Percentiles rank a stretch among this genome's conserved stretches.
phyloP scores from a whole-genome alignment of 2,888 invertebrate genomes.

The Diabrotica balteata region DNA sequence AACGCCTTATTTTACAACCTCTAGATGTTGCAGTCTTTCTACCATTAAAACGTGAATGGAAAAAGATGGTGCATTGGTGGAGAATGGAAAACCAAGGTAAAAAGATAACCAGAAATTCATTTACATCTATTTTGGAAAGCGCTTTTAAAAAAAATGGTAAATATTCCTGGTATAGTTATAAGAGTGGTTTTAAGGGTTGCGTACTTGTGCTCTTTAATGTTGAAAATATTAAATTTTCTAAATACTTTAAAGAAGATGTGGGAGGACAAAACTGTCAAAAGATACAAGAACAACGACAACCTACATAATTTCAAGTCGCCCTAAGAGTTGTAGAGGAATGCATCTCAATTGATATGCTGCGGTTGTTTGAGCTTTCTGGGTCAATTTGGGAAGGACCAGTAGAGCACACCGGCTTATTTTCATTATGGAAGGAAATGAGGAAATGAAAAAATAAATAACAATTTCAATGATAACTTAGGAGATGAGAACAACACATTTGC shows the following conservation, averaged over 20 bases:
- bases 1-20: background rate
- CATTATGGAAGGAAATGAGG: no score
- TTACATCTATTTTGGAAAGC: slow-evolving; percentile 5
- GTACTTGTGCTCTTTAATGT: slow-evolving; percentile 29
- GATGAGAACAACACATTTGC: no score
- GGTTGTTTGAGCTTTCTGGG: no score
- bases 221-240: slow-evolving; percentile 25
- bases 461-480: no score
- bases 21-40: slow-evolving; percentile 9
- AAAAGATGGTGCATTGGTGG: slow-evolving; percentile 7
- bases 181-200: slow-evolving; percentile 28
- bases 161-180: slow-evolving; percentile 14
- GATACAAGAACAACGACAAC: background rate
- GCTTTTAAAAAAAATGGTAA: slow-evolving; percentile 7
- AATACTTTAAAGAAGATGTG: slow-evolving; percentile 22
- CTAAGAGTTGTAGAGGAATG: background rate
- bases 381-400: no score
- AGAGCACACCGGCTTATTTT: no score
- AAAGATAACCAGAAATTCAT: slow-evolving; percentile 17
- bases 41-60: slow-evolving; percentile 6
- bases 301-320: slow-evolving; percentile 1
- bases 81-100: slow-evolving; percentile 23
- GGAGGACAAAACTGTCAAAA: background rate
- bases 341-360: no score
- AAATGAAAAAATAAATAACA: no score